Evolutionary conservation across 2,797 vertebrate species (phyloP), one percentile per base, ranked within the genome.

Genomic region (Cirrhinus mrigala): DNA sequence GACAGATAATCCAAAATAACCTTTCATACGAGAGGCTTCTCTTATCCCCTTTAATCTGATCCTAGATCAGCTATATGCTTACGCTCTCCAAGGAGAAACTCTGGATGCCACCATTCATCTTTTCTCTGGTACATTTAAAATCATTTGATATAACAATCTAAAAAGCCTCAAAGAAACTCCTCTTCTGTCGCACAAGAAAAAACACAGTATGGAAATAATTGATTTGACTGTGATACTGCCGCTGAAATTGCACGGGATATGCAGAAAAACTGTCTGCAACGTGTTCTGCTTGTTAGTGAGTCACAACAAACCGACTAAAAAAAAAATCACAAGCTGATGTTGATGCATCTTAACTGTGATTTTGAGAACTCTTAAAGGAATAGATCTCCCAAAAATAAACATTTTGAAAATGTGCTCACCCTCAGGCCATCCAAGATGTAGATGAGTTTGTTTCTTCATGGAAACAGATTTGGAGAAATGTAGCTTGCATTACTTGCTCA

Each of bases 21-120:
- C 56, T 64, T 76, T 68, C 10, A 83, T 66, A 52, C 16, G 3
- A 68, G 48, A 76, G 11, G n/a, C 74, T 75, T 56, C n/a, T 68
- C 33, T 84, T 58, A 78, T 69, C 29, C 18, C 4, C 6, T 69
- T 27, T 84, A 78, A 77, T 69, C 82, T 69, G 74, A 84, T 68
- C 82, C 33, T 46, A 52, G 74, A 78, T 69, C 46, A 56, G 33
- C 48, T 54, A 22, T 52, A 22, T 1, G 12, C n/a, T 40, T 48
- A 15, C 16, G 6, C 54, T 82, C 58, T 82, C 56, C 54, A 82
- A 75, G 70, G 69, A 64, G 70, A 29, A 66, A 83, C 29, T 52
- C 58, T 33, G 18, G 24, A 69, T 84, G 18, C 62, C 64, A 70
- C 33, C 82, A 77, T 78, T 16, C 52, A 33, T 84, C 62, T 29